Evolutionary conservation across 2,797 vertebrate genomes (phyloP), one percentile per base, ranked within the genome.

Genomic region (Enteromius thamalakanensis): DNA sequence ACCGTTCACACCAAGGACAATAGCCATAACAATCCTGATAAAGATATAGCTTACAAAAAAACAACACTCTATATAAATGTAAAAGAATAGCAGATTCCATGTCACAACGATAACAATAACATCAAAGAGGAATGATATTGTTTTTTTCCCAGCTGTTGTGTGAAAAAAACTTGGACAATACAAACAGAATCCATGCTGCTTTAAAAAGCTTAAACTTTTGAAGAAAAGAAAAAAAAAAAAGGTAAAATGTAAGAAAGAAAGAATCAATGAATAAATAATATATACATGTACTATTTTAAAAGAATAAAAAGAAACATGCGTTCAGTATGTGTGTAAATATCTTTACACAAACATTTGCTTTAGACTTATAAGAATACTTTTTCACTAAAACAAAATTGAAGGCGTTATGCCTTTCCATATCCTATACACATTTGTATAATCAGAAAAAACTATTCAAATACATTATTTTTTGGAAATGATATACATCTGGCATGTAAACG

Each of bases 361-460:
- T 58, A 58, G 9, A 23, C 8, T 55, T 55, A 55, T 42, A 10
- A 21, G n/a, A 53, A 21, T 53, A 6, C 32, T 45, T 45, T 23
- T 47, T 15, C 15, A 8, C 49, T 65, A 70, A 64, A 67, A 40
- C 53, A 58, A 51, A 77, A 58, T 55, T 3, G 23, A 80, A 71
- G 17, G 19, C 19, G 21, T 53, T 1, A 45, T 42, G 6, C 23
- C 21, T 45, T 21, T n/a, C 23, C 11, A 71, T 42, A 45, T 58
- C n/a, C 29, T 62, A 17, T 14, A 23, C 29, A 55, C 17, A 45
- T 40, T 80, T 80, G 23, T 32, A 45, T 12, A 45, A 45, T 45
- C 7, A 37, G 14, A 60, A 62, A 34, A 23, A 21, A 53, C 2
- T 45, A 15, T 8, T 10, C 0, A 67, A 58, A 37, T 23, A 7